Percentiles rank a stretch among this genome's conserved stretches.
Conservation (phyloP, 1,140 invertebrate species). For the Brachionus paranguensis region DNA sequence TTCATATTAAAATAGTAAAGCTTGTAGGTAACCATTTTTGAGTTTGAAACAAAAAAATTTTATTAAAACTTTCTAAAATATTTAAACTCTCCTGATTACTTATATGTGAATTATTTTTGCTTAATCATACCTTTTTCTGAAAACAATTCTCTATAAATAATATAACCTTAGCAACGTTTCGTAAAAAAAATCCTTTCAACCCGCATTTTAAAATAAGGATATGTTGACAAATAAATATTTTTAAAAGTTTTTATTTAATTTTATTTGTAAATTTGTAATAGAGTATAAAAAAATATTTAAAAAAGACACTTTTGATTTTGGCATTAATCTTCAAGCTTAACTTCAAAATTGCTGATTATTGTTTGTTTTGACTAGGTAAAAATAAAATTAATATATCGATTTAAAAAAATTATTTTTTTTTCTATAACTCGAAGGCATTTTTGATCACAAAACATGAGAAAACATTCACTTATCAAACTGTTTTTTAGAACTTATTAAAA, state of each 20-base stretch:
- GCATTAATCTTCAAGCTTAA: conserved; percentile 2
- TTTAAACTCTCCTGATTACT: background rate
- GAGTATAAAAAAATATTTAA: background rate
- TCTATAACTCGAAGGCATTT: background rate
- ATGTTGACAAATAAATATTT: background rate
- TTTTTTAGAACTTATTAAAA: background rate
- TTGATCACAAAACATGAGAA: background rate
- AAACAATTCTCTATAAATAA: background rate
- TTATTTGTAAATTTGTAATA: background rate
- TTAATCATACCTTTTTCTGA: background rate
- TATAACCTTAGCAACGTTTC: background rate
- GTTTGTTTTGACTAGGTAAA: conserved; percentile 3
- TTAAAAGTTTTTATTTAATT: background rate
- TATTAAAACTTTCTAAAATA: background rate
- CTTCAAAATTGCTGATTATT: conserved; percentile 16
- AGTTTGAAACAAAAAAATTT: background rate
- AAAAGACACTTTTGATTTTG: background rate
- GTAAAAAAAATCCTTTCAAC: background rate
- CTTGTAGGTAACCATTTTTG: conserved; percentile 38
- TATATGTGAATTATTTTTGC: background rate
- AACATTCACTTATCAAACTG: background rate
- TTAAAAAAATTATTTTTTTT: background rate
- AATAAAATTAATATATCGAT: background rate
- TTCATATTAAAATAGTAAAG: conserved; percentile 25
- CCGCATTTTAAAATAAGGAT: background rate